A percentile compares a stretch with the other conserved stretches of the same genome.
Evolutionary conservation across 2,797 vertebrate species (phyloP).

Genomic region (Mustela erminea): DNA sequence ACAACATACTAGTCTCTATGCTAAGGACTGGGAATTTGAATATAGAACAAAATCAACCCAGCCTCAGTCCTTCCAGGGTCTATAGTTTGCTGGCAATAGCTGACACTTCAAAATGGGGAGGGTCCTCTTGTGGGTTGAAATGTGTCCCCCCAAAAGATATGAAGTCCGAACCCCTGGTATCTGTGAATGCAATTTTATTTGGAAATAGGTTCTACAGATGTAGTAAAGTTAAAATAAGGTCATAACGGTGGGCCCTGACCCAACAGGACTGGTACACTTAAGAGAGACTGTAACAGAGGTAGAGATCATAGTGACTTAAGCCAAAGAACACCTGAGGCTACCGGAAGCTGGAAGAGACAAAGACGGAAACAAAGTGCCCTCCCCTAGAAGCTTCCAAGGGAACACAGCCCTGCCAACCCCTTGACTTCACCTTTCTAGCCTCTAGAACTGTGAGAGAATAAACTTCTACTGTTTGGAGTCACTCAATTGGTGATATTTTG

Average conservation of each 20-base stretch:
- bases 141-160: neutral
- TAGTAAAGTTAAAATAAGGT: neutral
- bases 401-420: neutral
- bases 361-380: neutral
- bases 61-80: neutral
- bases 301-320: neutral
- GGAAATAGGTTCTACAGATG: neutral
- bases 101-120: neutral
- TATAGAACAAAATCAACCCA: neutral
- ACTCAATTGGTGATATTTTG: neutral
- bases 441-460: neutral
- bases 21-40: neutral
- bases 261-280: neutral
- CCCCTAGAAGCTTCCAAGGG: neutral
- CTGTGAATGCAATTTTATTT: slow-evolving; percentile 16
- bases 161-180: neutral
- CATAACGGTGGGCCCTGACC: neutral
- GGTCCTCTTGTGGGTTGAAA: neutral
- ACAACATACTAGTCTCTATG: neutral
- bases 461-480: neutral
- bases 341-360: neutral
- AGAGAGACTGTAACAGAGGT: neutral
- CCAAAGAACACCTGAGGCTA: neutral
- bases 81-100: neutral
- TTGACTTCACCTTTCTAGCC: neutral